Evolutionary conservation across 1,140 invertebrate genomes (phyloP).

Genomic region (Sitophilus oryzae): DNA sequence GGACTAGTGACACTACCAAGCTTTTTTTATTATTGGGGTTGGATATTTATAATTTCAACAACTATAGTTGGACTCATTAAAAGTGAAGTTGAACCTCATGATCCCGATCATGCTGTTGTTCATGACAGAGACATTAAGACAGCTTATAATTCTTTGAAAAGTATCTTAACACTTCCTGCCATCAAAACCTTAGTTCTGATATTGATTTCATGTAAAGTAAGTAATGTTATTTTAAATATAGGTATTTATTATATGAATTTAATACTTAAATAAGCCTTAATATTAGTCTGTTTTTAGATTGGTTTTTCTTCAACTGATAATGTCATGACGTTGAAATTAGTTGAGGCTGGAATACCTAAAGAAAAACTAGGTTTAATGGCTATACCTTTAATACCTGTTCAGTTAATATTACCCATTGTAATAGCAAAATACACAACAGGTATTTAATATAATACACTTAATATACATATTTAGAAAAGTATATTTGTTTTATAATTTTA

Average conservation of each 20-base stretch:
- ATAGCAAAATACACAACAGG: constrained; percentile 53
- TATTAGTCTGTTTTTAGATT: constrained; percentile 56
- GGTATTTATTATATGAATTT: background rate
- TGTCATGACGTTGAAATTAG: constrained; percentile 89
- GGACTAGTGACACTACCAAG: constrained; percentile 82
- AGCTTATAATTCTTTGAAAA: constrained; percentile 79
- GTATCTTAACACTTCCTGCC: constrained; percentile 78
- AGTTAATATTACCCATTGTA: constrained; percentile 86
- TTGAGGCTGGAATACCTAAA: constrained; percentile 92
- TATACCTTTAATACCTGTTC: constrained; percentile 88
- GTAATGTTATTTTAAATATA: constrained; percentile 5
- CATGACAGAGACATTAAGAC: constrained; percentile 48
- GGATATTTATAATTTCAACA: constrained; percentile 85
- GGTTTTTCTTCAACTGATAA: constrained; percentile 95
- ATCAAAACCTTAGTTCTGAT: constrained; percentile 74
- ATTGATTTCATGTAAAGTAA: constrained; percentile 86
- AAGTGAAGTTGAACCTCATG: constrained; percentile 59
- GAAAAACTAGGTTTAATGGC: constrained; percentile 89
- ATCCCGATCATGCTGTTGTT: constrained; percentile 44
- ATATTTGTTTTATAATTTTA: constrained; percentile 5
- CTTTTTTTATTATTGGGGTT: constrained; percentile 94
- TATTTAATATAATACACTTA: constrained; percentile 13
- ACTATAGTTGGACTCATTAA: constrained; percentile 88
- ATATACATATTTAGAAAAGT: background rate
- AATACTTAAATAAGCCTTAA: constrained; percentile 5